These are phyloP conservation scores for Vipera latastei DNA, from an alignment of 2,797 vertebrate species.

Conservation along the genomic window DNA sequence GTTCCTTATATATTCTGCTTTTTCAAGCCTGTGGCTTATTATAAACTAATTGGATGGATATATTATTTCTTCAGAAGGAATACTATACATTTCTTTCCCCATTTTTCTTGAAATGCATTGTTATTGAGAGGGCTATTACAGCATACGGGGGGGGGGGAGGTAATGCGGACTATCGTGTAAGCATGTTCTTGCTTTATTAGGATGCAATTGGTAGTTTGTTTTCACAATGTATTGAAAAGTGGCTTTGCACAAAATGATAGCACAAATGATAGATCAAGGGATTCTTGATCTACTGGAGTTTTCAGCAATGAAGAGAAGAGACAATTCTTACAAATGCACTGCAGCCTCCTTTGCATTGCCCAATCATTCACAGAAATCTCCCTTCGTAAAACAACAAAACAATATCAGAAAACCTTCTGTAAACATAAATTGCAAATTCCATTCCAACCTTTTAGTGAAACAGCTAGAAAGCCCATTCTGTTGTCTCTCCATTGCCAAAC, in stretches of 20 bases:
- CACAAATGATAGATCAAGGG: too few relatives aligned
- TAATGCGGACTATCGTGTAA: neutral
- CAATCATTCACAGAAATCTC: neutral
- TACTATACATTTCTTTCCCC: neutral
- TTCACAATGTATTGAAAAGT: neutral
- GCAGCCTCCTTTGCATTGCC: neutral
- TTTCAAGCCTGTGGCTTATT: neutral
- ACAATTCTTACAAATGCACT: neutral
- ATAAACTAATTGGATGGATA: neutral
- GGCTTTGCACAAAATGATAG: neutral
- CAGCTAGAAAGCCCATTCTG: neutral
- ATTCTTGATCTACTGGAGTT: neutral
- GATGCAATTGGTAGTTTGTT: neutral
- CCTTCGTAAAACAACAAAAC: neutral
- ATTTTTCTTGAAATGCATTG: neutral
- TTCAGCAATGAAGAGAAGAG: neutral
- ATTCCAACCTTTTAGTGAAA: neutral
- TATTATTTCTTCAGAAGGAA: conserved; percentile 7
- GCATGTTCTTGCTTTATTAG: neutral
- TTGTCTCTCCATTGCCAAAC: neutral
- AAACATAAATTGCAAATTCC: neutral
- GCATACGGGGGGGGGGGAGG: neutral
- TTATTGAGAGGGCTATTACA: neutral
- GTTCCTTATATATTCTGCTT: neutral
- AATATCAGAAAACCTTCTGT: neutral